A percentile compares a stretch with the other conserved stretches of the same genome.
Evolutionary conservation across 2,888 invertebrate species (phyloP).

Genomic region (Lepidochrysops patricia): DNA sequence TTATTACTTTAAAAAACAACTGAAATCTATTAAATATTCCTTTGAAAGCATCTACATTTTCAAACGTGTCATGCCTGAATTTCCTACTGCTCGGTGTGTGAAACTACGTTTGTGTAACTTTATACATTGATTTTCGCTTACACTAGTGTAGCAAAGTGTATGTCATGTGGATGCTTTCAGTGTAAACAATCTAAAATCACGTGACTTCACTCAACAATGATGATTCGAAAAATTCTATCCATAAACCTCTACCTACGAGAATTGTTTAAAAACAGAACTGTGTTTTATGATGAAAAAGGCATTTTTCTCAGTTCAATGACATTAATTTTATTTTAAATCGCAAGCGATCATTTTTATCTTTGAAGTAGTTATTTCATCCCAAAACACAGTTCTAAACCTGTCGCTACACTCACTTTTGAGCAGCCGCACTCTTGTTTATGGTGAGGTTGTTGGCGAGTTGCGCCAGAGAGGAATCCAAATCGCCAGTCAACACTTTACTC

Average conservation of each 20-base stretch:
- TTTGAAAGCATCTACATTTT: slow-evolving; percentile 28
- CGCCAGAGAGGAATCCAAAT: slow-evolving; percentile 94
- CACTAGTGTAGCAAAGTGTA: neutral
- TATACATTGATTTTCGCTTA: neutral
- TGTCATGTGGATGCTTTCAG: slow-evolving; percentile 23
- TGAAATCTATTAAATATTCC: slow-evolving; percentile 22
- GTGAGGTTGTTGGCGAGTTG: slow-evolving; percentile 94
- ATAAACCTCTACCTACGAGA: slow-evolving; percentile 15
- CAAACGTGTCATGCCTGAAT: slow-evolving; percentile 4
- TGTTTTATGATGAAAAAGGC: neutral
- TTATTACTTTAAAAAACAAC: slow-evolving; percentile 19
- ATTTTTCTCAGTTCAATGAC: neutral
- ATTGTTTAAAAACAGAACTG: neutral
- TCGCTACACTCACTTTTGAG: slow-evolving; percentile 78
- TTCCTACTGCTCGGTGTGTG: neutral
- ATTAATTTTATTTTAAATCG: no score
- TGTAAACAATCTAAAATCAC: slow-evolving; percentile 7
- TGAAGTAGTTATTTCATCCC: neutral
- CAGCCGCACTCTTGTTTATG: slow-evolving; percentile 84
- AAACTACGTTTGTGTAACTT: neutral
- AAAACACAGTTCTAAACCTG: slow-evolving; percentile 21
- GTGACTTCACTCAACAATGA: slow-evolving; percentile 11
- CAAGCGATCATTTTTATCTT: no score
- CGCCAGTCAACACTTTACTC: slow-evolving; percentile 90
- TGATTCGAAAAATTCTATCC: slow-evolving; percentile 5